Evolutionary conservation across 1,140 invertebrate genomes (phyloP), one percentile per base, ranked within the genome.

Genomic region (Saccostrea echinata): DNA sequence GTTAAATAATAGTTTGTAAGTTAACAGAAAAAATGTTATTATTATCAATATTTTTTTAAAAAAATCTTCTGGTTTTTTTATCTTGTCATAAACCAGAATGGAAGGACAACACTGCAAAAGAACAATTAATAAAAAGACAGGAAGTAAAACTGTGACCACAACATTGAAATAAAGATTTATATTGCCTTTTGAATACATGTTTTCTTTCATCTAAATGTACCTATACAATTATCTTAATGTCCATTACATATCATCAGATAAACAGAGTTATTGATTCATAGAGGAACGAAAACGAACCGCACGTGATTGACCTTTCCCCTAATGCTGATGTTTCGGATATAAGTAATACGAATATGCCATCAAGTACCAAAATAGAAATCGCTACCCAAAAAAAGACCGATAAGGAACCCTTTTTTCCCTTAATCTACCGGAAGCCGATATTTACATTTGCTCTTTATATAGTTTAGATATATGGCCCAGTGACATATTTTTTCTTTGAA

Each of bases 341-440:
- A 61, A 21, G 18, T 61, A 18, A 61, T 21, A 21, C 18, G 55
- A 61, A 76, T 76, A 33, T 76, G 24, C 68, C 68, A 76, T 27
- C 68, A 24, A 76, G 68, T 30, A 30, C 68, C 30, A 76, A 76
- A 76, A 76, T 76, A 76, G 68, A 76, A 30, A 11, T 76, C 1
- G 24, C 13, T 11, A 30, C 24, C 27, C 27, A 11, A 76, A 76
- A 27, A 30, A 16, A 27, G 68, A 8, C 30, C 27, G 68, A 76
- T 76, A 76, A 76, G 68, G 18, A 18, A 43, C 43, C 6, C 43
- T 4, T 8, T 16, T 30, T 76, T 76, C 16, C n/a, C n/a, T 33
- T 16, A 76, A 33, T 33, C 27, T 76, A 13, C 68, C 68, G 68
- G 68, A 76, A 76, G 68, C 68, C 27, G 16, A 76, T 76, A 76